Base-by-base conservation (phyloP, 2,113 vertebrate genomes). In the Pteronura brasiliensis region DNA sequence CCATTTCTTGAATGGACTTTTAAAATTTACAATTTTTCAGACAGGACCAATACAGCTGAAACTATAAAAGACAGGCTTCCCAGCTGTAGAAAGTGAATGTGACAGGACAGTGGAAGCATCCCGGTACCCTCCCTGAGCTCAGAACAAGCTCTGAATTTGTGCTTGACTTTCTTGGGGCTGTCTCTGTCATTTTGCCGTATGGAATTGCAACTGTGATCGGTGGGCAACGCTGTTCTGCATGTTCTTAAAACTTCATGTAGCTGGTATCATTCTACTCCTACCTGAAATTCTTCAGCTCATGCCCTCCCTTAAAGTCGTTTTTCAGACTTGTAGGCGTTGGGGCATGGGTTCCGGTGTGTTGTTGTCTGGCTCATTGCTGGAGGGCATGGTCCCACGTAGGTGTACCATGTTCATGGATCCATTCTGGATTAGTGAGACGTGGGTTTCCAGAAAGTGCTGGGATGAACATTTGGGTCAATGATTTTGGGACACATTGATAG, bases 61-160 rank as follows among this genome's bases (percentile, higher is more conserved):
- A 18, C 27, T 2, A 4, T 1, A 5, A 15, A 0, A 3, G 20
- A 9, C 39, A 6, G 3, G 7, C 27, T 7, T 25, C 39, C 12
- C 47, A 14, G 31, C 17, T 25, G 0, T 18, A 25, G 80, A 20
- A 47, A 67, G 59, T 17, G 52, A 42, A 13, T 3, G 25, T 14
- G 6, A 20, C 34, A 15, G 47, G 7, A 3, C 9, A 0, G 0
- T 1, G 21, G 59, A 12, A 0, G n/a, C 2, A 0, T 17, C 47
- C 4, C 11, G 34, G 57, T 0, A 21, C 12, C 31, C 25, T 52
- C 29, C 13, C 18, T 13, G 81, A 47, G 47, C 67, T 31, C 52
- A 23, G 42, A 9, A 39, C 55, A 14, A 3, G 17, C 3, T 9
- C 55, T n/a, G 55, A 25, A 0, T 15, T 72, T 11, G 55, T 6